These are phyloP conservation scores for Falco concolor DNA, from an alignment of 2,797 vertebrate species.

Conservation along the genomic window DNA sequence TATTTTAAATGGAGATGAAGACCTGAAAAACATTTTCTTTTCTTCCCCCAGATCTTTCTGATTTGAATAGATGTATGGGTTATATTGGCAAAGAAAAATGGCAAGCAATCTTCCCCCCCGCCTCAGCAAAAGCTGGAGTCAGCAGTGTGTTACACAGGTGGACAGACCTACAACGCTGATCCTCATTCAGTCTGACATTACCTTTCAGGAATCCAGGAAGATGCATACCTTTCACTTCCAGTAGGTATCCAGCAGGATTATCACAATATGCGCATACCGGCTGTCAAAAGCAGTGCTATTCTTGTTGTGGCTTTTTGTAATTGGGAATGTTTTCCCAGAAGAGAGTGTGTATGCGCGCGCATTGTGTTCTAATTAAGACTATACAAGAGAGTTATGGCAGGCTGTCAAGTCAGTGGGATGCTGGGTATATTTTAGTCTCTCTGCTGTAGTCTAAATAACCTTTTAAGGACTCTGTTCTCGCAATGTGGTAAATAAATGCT, in stretches of 20 bases:
- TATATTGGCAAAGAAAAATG: not conserved
- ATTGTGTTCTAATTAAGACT: conserved; percentile 40
- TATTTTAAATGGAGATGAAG: conserved; percentile 20
- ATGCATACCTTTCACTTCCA: not conserved
- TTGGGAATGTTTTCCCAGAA: not conserved
- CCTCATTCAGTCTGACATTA: not conserved
- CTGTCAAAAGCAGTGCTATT: not conserved
- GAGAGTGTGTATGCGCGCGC: not conserved
- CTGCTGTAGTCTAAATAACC: conserved; percentile 21
- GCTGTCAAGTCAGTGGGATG: conserved; percentile 20
- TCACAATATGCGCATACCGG: not conserved
- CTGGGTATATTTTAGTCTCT: conserved; percentile 30
- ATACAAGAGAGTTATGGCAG: not conserved
- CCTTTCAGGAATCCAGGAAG: not conserved
- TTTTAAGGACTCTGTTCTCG: conserved; percentile 47
- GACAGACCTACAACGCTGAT: not conserved
- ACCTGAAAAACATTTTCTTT: not conserved
- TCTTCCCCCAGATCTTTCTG: not conserved
- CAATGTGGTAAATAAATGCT: conserved; percentile 25
- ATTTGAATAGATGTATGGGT: not conserved
- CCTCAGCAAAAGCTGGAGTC: not conserved
- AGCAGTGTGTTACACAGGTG: not conserved
- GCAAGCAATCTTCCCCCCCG: not conserved
- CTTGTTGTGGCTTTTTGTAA: not conserved
- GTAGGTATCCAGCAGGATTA: not conserved